Evolutionary conservation across 2,888 invertebrate genomes (phyloP).

Genomic region (Actias luna): DNA sequence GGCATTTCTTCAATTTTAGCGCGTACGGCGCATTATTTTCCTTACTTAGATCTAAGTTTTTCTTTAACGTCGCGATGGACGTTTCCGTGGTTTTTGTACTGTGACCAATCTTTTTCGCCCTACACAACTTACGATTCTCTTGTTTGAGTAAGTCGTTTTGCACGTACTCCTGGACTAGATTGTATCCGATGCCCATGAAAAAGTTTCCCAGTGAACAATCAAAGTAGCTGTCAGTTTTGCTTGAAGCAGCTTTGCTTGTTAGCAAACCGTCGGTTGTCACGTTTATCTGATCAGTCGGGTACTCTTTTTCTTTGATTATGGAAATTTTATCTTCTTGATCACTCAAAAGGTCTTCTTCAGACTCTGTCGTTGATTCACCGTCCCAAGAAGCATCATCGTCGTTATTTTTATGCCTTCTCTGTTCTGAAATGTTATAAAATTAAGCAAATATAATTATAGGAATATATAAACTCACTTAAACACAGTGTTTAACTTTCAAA

Average conservation of each 20-base stretch:
- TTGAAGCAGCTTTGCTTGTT: conserved; percentile 50
- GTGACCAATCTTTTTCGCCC: conserved; percentile 83
- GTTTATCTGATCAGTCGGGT: conserved; percentile 75
- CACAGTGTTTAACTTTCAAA: too few relatives aligned
- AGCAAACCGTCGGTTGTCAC: conserved; percentile 60
- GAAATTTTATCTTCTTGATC: conserved; percentile 67
- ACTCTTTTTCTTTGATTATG: conserved; percentile 79
- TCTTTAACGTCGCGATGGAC: conserved; percentile 91
- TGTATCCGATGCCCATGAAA: conserved; percentile 94
- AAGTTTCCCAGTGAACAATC: conserved; percentile 94
- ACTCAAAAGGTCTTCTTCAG: conserved; percentile 71
- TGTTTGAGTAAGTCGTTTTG: conserved; percentile 95
- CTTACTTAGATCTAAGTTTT: conserved; percentile 92
- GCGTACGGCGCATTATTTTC: conserved; percentile 91
- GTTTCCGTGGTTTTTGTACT: conserved; percentile 86
- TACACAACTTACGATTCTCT: conserved; percentile 91
- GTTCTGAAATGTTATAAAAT: conserved; percentile 39
- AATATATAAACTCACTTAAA: too few relatives aligned
- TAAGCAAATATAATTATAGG: background rate
- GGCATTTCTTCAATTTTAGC: conserved; percentile 90
- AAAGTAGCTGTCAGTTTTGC: conserved; percentile 87
- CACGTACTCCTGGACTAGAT: conserved; percentile 95
- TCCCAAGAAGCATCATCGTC: conserved; percentile 83
- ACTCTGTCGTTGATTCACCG: conserved; percentile 75
- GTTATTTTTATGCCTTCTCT: conserved; percentile 52